phyloP scores from a whole-genome alignment of 2,888 invertebrate genomes.

The Phaedon cochleariae region DNA sequence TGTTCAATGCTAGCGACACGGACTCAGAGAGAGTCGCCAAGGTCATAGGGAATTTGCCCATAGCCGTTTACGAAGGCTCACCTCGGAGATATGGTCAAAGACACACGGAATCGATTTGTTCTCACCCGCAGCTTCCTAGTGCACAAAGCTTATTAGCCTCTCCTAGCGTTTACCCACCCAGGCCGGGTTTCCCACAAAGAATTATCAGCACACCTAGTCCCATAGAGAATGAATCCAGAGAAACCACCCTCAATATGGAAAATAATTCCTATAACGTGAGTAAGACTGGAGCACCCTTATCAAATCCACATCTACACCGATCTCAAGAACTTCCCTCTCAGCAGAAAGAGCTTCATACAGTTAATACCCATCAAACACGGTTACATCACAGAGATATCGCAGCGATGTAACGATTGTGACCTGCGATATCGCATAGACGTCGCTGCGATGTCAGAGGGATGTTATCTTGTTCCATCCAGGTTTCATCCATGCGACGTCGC shows the following conservation, averaged over 20 bases:
- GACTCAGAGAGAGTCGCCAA: conserved; percentile 64
- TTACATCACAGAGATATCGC: no score
- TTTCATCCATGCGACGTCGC: no score
- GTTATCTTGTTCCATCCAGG: no score
- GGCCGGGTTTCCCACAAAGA: conserved; percentile 88
- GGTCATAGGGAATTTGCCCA: conserved; percentile 86
- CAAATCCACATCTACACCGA: neutral
- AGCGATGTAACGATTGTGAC: no score
- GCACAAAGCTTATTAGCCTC: conserved; percentile 68
- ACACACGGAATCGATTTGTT: conserved; percentile 58
- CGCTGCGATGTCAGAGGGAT: no score
- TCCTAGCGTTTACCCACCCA: conserved; percentile 77
- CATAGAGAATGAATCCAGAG: conserved; percentile 54
- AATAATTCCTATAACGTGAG: conserved; percentile 58
- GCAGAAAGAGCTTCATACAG: neutral
- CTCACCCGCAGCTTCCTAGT: conserved; percentile 67
- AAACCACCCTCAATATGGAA: conserved; percentile 49
- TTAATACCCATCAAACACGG: no score
- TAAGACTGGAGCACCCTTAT: conserved; percentile 13
- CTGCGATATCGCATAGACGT: no score
- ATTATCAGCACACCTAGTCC: conserved; percentile 62
- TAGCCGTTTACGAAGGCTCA: conserved; percentile 92
- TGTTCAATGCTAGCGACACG: conserved; percentile 52
- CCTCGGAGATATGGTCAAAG: conserved; percentile 85
- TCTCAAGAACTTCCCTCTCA: neutral